A percentile compares a stretch with the other conserved stretches of the same genome.
phyloP scores from a whole-genome alignment of 2,113 vertebrate genomes.

The Candoia aspera region DNA sequence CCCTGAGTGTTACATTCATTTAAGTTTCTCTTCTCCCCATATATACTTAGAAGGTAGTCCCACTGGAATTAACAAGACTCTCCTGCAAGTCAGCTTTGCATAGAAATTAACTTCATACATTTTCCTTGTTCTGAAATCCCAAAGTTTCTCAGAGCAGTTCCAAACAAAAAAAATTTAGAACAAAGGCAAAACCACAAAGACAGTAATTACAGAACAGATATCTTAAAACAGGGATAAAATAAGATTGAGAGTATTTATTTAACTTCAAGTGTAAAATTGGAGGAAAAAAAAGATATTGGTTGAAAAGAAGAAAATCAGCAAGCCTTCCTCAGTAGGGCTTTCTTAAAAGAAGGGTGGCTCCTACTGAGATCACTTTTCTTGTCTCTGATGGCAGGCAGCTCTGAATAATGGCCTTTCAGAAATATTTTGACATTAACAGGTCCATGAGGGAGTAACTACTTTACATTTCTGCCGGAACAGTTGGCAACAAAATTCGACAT shows the following conservation, averaged over 20 bases:
- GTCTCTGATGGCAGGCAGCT: too few species aligned
- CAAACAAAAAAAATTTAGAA: background rate
- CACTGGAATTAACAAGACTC: background rate
- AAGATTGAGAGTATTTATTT: background rate
- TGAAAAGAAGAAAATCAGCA: background rate
- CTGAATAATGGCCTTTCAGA: background rate
- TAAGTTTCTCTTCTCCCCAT: background rate
- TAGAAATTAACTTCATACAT: background rate
- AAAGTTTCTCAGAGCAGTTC: background rate
- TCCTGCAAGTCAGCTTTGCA: background rate
- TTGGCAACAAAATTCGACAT: background rate
- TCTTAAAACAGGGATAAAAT: background rate
- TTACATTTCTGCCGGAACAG: background rate
- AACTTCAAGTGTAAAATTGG: background rate
- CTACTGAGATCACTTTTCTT: background rate
- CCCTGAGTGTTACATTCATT: slow-evolving; percentile 5
- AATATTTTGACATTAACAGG: background rate
- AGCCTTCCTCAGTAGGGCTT: background rate
- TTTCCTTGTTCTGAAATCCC: background rate
- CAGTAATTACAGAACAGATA: background rate
- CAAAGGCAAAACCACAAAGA: background rate
- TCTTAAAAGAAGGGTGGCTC: background rate
- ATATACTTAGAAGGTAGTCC: background rate
- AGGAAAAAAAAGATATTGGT: background rate
- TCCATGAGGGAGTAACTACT: background rate